Evolutionary conservation across 2,888 invertebrate species (phyloP), one percentile per base, ranked within the genome.

Genomic region (Rhaphigaster nebulosa): DNA sequence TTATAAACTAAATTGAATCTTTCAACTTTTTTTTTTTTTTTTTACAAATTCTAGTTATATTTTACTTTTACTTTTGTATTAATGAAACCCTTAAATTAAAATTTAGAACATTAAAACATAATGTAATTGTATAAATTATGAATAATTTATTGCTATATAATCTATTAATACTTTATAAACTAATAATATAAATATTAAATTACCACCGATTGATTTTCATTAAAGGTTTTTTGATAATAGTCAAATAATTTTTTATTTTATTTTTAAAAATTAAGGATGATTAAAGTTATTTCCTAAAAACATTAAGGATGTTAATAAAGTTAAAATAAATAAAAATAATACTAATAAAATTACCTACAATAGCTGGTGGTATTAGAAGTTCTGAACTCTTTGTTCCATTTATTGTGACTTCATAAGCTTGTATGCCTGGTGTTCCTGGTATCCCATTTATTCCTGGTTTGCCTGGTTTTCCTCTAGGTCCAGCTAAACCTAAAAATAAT

Each of bases 351-450:
- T 94, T 93, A 96, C 97, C 96, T 91, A 96, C 96, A 93, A 98
- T 97, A 60, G 97, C 96, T 56, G 98, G 98, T n/a, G 98, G 97
- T 93, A 98, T 96, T 60, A 98, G 95, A 70, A 97, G 94, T 92
- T 97, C 96, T 90, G 95, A 95, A 87, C 95, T 95, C 84, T 93
- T 93, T 8, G 93, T 93, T 92, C 95, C 95, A 92, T 96, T 96
- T 93, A 95, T 93, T 91, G 94, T 94, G 87, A 95, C 94, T 92
- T 95, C 96, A 95, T 96, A 98, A 1, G 97, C 96, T 91, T 96
- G 96, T 89, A 98, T 95, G 26, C 98, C 98, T 0, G 97, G 97
- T 89, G 95, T 95, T n/a, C 98, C 97, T 0, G 97, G 96, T 13
- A 95, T 95, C 13, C 97, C 97, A 93, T 97, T 95, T 23, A 94